phyloP scores from a whole-genome alignment of 2,113 vertebrate genomes.

The Danionella cerebrum region DNA sequence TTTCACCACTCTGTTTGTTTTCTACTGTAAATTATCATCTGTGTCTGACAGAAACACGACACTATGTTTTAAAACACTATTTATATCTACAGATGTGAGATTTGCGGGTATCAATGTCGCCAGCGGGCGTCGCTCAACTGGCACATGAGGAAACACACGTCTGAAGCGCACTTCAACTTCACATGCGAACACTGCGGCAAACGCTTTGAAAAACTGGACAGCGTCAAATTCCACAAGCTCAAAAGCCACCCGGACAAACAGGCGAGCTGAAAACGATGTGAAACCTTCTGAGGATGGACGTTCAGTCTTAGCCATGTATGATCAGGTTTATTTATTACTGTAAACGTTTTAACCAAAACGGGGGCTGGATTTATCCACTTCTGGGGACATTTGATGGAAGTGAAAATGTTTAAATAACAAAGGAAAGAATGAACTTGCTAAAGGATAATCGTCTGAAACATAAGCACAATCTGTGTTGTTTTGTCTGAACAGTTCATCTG shows the following conservation, averaged over 20 bases:
- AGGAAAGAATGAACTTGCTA: background rate
- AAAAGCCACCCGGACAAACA: slow-evolving; percentile 85
- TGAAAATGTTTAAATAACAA: too few species aligned
- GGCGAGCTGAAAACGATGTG: slow-evolving; percentile 62
- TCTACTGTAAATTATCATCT: too few species aligned
- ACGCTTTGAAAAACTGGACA: slow-evolving; percentile 84
- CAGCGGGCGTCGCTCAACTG: slow-evolving; percentile 88
- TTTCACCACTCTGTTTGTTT: too few species aligned
- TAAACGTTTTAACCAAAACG: too few species aligned
- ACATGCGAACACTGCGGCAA: slow-evolving; percentile 85
- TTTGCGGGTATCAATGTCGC: slow-evolving; percentile 89
- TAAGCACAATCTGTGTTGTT: background rate
- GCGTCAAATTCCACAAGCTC: slow-evolving; percentile 85
- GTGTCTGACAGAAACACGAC: too few species aligned
- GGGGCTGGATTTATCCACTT: too few species aligned
- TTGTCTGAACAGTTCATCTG: background rate
- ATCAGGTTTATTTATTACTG: too few species aligned
- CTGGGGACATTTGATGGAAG: too few species aligned
- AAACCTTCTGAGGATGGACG: too few species aligned
- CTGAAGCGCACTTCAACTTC: slow-evolving; percentile 81
- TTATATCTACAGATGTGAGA: slow-evolving; percentile 72
- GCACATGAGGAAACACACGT: slow-evolving; percentile 91
- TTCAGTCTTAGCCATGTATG: too few species aligned
- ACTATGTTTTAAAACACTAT: too few species aligned
- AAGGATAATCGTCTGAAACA: background rate